phyloP scores from a whole-genome alignment of 37 sponge, comb jelly and placozoan genomes.

The Aphrocallistes beatrix region DNA sequence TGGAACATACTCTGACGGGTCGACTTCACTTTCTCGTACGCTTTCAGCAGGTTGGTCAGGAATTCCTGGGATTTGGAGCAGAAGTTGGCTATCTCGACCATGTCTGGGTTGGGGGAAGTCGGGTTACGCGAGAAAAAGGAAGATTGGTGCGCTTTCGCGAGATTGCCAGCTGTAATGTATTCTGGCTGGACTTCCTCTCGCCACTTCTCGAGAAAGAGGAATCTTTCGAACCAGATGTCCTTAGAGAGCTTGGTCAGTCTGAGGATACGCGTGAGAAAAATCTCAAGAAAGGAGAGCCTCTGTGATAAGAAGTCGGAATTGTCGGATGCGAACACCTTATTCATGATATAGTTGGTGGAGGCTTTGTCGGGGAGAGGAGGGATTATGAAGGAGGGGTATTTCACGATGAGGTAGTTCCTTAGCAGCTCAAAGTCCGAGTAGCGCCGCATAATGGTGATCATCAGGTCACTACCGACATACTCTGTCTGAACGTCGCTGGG shows the following conservation, averaged over 20 bases:
- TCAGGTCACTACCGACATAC: neutral
- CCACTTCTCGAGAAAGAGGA: neutral
- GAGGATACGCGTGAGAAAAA: neutral
- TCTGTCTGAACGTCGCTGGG: neutral
- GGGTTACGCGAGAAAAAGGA: neutral
- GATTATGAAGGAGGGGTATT: constrained; percentile 32
- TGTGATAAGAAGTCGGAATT: neutral
- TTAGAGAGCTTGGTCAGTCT: neutral
- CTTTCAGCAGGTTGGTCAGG: neutral
- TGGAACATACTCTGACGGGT: neutral
- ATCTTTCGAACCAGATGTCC: constrained; percentile 8
- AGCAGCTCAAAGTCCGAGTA: constrained; percentile 34
- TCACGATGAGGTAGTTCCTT: constrained; percentile 24
- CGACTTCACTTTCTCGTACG: neutral
- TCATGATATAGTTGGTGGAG: neutral
- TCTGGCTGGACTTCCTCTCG: neutral
- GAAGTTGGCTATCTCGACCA: neutral
- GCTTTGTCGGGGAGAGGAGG: constrained; percentile 35
- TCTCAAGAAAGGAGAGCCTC: constrained; percentile 1
- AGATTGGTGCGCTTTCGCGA: neutral
- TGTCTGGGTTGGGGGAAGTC: neutral
- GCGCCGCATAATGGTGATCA: constrained; percentile 17
- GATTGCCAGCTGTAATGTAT: neutral
- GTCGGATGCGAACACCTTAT: neutral
- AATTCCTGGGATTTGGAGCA: neutral